Percentiles rank a stretch among this genome's conserved stretches.
These are phyloP conservation scores for Australoheros facetus DNA, from an alignment of 2,797 vertebrate genomes.

Conservation along the genomic window DNA sequence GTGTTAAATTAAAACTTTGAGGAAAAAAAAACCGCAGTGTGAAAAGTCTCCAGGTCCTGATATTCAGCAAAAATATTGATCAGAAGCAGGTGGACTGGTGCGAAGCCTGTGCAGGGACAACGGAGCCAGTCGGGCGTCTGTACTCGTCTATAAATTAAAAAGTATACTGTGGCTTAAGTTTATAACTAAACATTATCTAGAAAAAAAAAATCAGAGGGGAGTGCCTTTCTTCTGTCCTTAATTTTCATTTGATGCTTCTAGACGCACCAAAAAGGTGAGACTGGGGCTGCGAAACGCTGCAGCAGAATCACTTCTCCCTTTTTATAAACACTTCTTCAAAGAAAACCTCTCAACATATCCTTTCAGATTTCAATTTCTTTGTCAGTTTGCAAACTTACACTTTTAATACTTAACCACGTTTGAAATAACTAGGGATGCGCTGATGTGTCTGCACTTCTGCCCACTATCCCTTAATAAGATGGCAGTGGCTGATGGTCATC, in stretches of 20 bases:
- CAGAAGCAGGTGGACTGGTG: slow-evolving; percentile 41
- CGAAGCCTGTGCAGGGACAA: slow-evolving; percentile 54
- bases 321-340: slow-evolving; percentile 5
- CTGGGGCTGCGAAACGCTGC: slow-evolving; percentile 46
- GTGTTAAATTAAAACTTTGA: slow-evolving; percentile 31
- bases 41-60: slow-evolving; percentile 77
- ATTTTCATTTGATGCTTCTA: slow-evolving; percentile 27
- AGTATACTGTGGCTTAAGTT: slow-evolving; percentile 80
- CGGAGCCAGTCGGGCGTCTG: slow-evolving; percentile 62
- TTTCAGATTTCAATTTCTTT: slow-evolving; percentile 37
- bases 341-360: slow-evolving; percentile 28
- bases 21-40: slow-evolving; percentile 54
- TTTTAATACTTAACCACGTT: slow-evolving; percentile 50
- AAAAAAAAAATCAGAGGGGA: slow-evolving; percentile 45
- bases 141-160: slow-evolving; percentile 86
- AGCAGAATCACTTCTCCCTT: slow-evolving; percentile 42
- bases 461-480: not conserved
- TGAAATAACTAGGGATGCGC: slow-evolving; percentile 46
- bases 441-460: not conserved
- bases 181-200: slow-evolving; percentile 69
- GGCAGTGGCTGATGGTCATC: not conserved
- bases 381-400: slow-evolving; percentile 49
- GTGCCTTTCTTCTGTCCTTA: slow-evolving; percentile 38
- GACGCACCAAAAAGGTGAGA: slow-evolving; percentile 20
- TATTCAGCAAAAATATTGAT: slow-evolving; percentile 78